phyloP scores from a whole-genome alignment of 2,113 vertebrate species.

The Rafetus swinhoei region DNA sequence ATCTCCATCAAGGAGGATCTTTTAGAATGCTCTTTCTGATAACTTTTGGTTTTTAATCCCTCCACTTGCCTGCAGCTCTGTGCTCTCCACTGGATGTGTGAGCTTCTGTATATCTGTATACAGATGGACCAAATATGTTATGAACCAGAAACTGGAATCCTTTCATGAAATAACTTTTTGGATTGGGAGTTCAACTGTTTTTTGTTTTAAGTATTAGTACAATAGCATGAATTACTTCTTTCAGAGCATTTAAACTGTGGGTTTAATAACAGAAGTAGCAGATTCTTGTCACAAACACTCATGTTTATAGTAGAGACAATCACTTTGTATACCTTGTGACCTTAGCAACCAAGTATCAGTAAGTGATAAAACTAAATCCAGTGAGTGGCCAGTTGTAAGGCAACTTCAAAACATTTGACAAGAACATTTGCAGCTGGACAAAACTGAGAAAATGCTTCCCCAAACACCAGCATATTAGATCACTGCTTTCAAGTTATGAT shows the following conservation, averaged over 20 bases:
- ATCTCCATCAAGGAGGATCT: neutral
- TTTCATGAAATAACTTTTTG: neutral
- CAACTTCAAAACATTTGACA: rapidly evolving
- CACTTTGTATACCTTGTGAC: neutral
- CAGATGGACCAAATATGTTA: neutral
- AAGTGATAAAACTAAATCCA: neutral
- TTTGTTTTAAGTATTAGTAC: neutral
- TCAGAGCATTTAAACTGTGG: too few relatives aligned
- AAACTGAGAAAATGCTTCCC: neutral
- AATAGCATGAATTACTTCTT: too few relatives aligned
- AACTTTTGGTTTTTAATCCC: neutral
- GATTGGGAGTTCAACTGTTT: neutral
- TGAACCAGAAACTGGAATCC: neutral
- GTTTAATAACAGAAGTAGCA: neutral
- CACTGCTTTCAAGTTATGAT: neutral
- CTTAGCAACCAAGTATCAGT: neutral
- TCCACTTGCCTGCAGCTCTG: neutral
- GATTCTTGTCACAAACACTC: neutral
- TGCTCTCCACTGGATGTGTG: neutral
- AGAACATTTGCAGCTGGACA: rapidly evolving
- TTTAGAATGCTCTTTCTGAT: neutral
- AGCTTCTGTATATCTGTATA: neutral
- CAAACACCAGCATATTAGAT: neutral
- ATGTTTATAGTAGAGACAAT: rapidly evolving
- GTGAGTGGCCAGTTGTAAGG: neutral